Percentiles rank a stretch among this genome's conserved stretches.
Conservation (phyloP, 64 coral and sea anemone species). For the Astreopora myriophthalma region DNA sequence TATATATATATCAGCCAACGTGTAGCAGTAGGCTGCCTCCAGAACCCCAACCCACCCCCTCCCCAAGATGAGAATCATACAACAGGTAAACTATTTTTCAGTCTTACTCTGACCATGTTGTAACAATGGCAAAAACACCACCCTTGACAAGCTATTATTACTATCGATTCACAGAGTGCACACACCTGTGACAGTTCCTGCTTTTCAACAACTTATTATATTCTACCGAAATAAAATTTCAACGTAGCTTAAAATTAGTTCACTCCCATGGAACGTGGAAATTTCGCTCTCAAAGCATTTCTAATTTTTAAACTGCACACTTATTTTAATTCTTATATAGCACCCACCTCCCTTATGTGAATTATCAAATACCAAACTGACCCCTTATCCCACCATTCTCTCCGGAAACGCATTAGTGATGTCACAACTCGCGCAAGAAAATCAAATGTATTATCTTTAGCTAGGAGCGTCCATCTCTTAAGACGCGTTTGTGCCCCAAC, state of each 20-base stretch:
- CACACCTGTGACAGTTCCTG: no score
- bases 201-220: no score
- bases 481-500: not conserved
- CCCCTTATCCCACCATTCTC: not conserved
- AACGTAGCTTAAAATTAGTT: not conserved
- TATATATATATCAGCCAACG: no score
- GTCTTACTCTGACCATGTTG: no score
- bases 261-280: not conserved
- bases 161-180: no score
- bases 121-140: no score
- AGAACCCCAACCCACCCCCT: no score
- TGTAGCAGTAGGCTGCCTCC: not conserved
- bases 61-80: no score
- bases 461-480: not conserved
- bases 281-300: not conserved
- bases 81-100: no score
- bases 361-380: not conserved
- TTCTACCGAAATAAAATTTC: no score
- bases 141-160: no score
- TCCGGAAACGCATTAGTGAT: not conserved
- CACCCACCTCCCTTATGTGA: not conserved
- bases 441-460: not conserved
- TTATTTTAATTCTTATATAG: not conserved
- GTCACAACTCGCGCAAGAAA: not conserved
- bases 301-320: not conserved